These are phyloP conservation scores for Hypomesus transpacificus DNA, from an alignment of 2,113 vertebrate species.

Conservation along the genomic window DNA sequence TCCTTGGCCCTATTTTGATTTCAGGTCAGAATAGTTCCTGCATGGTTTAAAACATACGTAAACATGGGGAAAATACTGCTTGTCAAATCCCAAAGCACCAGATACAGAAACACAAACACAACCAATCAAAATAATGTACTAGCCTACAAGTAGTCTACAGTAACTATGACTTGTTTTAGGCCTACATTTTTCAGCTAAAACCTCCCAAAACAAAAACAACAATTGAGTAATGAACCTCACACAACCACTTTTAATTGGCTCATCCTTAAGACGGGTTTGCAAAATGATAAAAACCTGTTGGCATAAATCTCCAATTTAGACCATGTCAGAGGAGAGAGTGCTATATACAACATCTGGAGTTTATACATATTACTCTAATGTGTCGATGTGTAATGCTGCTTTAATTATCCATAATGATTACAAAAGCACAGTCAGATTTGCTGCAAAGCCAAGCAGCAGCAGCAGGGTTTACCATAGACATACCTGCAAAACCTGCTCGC, in stretches of 20 bases:
- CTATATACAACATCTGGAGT: constrained; percentile 25
- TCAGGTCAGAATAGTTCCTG: neutral
- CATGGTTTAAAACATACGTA: neutral
- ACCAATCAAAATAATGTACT: neutral
- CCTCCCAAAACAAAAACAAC: neutral
- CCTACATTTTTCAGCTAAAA: neutral
- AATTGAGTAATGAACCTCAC: constrained; percentile 16
- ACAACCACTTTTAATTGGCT: constrained; percentile 15
- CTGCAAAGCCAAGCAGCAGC: neutral
- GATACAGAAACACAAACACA: neutral
- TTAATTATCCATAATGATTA: constrained; percentile 36
- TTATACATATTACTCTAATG: constrained; percentile 52
- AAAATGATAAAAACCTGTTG: constrained; percentile 31
- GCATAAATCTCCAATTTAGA: constrained; percentile 35
- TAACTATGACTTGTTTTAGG: too few species aligned
- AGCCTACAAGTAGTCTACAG: too few species aligned
- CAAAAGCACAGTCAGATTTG: constrained; percentile 1
- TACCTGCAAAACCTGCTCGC: neutral
- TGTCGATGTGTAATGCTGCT: constrained; percentile 5
- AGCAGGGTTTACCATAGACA: neutral
- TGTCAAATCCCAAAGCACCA: neutral
- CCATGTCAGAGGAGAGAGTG: constrained; percentile 26
- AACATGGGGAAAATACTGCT: neutral
- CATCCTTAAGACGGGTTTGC: constrained; percentile 18
- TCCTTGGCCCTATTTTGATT: neutral